Percentiles rank a stretch among this genome's conserved stretches.
These are phyloP conservation scores for Probaryconus sp. DNA, from an alignment of 1,140 invertebrate species.

Conservation along the genomic window DNA sequence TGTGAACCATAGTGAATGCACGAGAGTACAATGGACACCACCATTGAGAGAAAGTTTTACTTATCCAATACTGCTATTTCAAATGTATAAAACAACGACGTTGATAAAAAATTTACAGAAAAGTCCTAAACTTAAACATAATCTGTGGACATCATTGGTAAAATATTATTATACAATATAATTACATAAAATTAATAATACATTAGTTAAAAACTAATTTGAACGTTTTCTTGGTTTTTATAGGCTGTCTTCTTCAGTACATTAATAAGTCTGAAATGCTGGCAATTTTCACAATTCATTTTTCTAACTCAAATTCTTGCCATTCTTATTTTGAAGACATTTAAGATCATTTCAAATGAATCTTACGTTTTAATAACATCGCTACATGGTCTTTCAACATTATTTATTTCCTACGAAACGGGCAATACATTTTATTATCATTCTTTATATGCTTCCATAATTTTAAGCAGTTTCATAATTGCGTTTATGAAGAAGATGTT, in stretches of 20 bases:
- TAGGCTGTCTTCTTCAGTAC: constrained; percentile 69
- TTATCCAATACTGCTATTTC: constrained; percentile 82
- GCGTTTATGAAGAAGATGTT: constrained; percentile 42
- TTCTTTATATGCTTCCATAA: constrained; percentile 81
- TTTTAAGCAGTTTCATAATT: constrained; percentile 66
- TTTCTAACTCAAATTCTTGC: constrained; percentile 84
- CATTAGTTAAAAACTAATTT: constrained; percentile 1
- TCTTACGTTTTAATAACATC: constrained; percentile 76
- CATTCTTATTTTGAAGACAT: constrained; percentile 82
- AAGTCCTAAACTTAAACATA: constrained; percentile 34
- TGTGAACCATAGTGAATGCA: constrained; percentile 88
- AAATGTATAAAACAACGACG: constrained; percentile 77
- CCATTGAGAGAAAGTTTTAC: constrained; percentile 90
- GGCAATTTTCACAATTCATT: constrained; percentile 90
- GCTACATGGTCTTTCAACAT: constrained; percentile 81
- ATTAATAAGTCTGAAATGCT: constrained; percentile 80
- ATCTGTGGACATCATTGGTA: constrained; percentile 54
- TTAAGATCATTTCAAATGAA: constrained; percentile 80
- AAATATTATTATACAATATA: constrained; percentile 16
- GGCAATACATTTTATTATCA: constrained; percentile 82
- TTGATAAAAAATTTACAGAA: constrained; percentile 56
- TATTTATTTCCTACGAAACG: constrained; percentile 74
- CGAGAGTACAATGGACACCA: constrained; percentile 90
- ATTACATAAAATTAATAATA: constrained; percentile 2
- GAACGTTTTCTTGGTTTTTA: constrained; percentile 44